Percentiles rank a stretch among this genome's conserved stretches.
phyloP scores from a whole-genome alignment of 2,113 vertebrate genomes.

The Theristicus caerulescens region DNA sequence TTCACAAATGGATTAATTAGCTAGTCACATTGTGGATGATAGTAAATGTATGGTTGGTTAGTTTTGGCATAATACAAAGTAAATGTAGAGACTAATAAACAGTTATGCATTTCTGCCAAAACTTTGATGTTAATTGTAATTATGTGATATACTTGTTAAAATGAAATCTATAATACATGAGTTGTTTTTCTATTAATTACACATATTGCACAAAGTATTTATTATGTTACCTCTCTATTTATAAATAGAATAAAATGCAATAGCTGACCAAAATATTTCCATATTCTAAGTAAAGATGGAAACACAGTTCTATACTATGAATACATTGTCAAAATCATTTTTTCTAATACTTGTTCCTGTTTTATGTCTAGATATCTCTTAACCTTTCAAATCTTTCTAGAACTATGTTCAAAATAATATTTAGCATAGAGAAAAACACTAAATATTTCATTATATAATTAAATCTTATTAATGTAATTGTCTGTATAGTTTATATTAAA shows the following conservation, averaged over 20 bases:
- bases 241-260: background rate
- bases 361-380: background rate
- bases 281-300: background rate
- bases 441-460: constrained; percentile 55
- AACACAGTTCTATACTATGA: background rate
- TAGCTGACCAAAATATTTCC: background rate
- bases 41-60: background rate
- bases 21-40: background rate
- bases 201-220: background rate
- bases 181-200: background rate
- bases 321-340: background rate
- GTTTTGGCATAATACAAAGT: background rate
- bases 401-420: background rate
- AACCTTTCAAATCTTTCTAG: background rate
- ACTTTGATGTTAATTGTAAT: background rate
- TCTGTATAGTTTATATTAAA: constrained; percentile 30
- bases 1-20: constrained; percentile 1
- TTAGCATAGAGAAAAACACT: constrained; percentile 17
- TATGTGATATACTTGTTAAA: background rate
- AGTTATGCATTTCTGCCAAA: background rate
- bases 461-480: constrained; percentile 53
- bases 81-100: background rate
- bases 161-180: background rate
- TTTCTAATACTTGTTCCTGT: background rate
- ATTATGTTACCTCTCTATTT: background rate